Conservation (phyloP, 2,888 invertebrate genomes). For the Apocheima hispidaria region DNA sequence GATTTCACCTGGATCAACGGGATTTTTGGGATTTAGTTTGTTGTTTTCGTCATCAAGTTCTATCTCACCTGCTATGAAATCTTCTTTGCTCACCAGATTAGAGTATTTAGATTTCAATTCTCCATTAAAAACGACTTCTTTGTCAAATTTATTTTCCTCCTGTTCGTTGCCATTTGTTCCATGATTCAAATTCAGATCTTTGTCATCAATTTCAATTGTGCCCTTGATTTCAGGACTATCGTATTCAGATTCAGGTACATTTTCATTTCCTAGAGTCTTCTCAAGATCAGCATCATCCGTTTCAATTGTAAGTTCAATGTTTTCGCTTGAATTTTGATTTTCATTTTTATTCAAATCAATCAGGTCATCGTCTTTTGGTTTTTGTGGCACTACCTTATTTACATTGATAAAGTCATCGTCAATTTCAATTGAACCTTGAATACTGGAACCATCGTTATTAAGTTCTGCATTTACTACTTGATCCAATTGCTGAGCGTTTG, state of each 20-base stretch:
- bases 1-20: background rate
- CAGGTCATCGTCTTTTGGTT: background rate
- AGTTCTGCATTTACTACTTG: background rate
- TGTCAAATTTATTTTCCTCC: background rate
- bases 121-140: background rate
- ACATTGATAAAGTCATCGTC: background rate
- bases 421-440: background rate
- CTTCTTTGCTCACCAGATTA: background rate
- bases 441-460: background rate
- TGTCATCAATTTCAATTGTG: constrained; percentile 2
- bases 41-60: background rate
- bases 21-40: background rate
- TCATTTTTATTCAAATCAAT: background rate
- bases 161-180: background rate
- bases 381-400: background rate
- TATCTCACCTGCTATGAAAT: background rate
- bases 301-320: background rate
- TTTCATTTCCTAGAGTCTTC: background rate
- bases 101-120: background rate
- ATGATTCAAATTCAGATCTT: background rate
- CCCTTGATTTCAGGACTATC: background rate
- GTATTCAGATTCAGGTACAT: background rate
- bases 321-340: background rate
- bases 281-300: background rate
- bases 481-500: background rate